Evolutionary conservation across 2,113 vertebrate species (phyloP).

Genomic region (Protomyctophum bolini): DNA sequence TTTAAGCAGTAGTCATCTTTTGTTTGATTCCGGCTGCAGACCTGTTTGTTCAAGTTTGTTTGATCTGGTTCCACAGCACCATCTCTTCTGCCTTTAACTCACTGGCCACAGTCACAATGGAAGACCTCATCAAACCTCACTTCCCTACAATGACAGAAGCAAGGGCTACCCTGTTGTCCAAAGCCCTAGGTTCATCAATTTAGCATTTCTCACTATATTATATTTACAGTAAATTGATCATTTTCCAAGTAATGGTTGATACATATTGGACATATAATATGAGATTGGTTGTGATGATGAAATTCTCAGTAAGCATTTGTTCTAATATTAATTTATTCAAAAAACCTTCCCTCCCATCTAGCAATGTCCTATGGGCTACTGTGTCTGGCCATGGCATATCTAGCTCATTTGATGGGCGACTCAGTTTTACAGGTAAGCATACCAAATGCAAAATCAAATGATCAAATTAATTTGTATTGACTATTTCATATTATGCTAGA

Average conservation of each 20-base stretch:
- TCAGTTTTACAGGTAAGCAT: slow-evolving; percentile 85
- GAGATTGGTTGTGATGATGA: background rate
- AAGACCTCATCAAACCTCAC: slow-evolving; percentile 89
- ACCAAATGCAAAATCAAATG: background rate
- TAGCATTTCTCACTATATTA: background rate
- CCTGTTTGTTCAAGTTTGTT: no score
- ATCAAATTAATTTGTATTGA: background rate
- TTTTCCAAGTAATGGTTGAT: background rate
- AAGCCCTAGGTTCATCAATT: slow-evolving; percentile 80
- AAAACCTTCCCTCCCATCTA: slow-evolving; percentile 45
- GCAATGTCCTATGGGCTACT: slow-evolving; percentile 89
- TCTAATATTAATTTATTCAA: slow-evolving; percentile 2
- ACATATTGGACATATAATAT: background rate
- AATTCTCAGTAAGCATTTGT: background rate
- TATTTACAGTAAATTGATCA: slow-evolving; percentile 3
- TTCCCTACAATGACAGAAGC: slow-evolving; percentile 81
- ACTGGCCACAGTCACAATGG: slow-evolving; percentile 92
- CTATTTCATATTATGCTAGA: background rate
- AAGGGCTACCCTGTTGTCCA: slow-evolving; percentile 84
- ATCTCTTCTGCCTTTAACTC: slow-evolving; percentile 97
- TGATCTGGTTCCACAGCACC: slow-evolving; percentile 75
- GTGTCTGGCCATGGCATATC: slow-evolving; percentile 91
- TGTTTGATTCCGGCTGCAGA: no score
- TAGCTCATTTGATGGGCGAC: slow-evolving; percentile 87
- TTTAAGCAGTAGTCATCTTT: no score